Conservation (phyloP, 2,797 vertebrate genomes). For the Caiman crocodilus region DNA sequence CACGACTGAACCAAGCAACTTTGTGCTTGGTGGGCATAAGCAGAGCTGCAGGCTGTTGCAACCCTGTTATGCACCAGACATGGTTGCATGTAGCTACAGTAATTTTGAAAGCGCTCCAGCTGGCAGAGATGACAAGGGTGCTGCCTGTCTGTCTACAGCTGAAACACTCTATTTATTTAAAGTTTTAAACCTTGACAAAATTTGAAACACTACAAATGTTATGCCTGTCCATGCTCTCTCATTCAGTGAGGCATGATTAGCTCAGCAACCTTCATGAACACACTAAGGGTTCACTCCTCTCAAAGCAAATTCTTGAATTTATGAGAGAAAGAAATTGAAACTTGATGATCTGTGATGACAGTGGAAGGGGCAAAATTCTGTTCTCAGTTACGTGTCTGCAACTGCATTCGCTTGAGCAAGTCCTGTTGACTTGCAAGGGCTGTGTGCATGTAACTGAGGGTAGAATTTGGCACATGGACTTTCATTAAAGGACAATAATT, state of each 20-base stretch:
- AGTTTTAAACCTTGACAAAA: no score
- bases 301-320: conserved; percentile 7
- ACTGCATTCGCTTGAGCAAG: neutral
- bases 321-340: neutral
- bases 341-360: conserved; percentile 22
- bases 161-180: no score
- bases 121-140: no score
- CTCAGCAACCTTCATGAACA: conserved; percentile 3
- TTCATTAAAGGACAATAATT: conserved; percentile 53
- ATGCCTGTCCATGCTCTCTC: neutral
- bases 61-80: no score
- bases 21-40: no score
- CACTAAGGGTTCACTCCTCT: neutral
- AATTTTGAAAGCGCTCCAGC: no score
- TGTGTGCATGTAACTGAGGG: neutral
- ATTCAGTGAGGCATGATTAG: conserved; percentile 15
- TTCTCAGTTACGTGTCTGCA: neutral
- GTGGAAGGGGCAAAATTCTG: neutral
- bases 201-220: no score
- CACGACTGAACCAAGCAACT: no score
- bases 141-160: no score
- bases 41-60: no score
- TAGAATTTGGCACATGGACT: conserved; percentile 8
- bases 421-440: neutral
- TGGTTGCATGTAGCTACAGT: no score